A percentile compares a stretch with the other conserved stretches of the same genome.
Evolutionary conservation across 1,140 invertebrate genomes (phyloP).

Genomic region (Drosophila kanapiae): DNA sequence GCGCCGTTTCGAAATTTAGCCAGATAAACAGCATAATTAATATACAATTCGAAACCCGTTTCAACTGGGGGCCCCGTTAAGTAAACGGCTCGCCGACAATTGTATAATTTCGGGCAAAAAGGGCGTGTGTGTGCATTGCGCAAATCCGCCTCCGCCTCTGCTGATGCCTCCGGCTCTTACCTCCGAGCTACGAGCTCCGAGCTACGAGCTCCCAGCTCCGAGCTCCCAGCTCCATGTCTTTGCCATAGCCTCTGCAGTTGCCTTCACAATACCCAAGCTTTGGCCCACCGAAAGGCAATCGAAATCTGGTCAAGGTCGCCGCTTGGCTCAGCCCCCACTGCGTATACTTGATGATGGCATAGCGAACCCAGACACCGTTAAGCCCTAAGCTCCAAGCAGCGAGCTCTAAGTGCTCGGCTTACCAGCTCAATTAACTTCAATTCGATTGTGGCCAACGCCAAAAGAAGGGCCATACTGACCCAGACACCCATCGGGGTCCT

Average conservation of each 20-base stretch:
- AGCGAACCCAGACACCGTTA: constrained; percentile 23
- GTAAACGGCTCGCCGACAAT: constrained; percentile 54
- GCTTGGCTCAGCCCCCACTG: constrained; percentile 24
- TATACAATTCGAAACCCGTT: constrained; percentile 75
- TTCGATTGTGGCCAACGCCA: constrained; percentile 15
- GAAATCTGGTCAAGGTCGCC: constrained; percentile 73
- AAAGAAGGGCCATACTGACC: neutral
- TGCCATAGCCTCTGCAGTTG: constrained; percentile 15
- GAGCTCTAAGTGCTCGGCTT: constrained; percentile 21
- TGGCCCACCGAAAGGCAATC: constrained; percentile 5
- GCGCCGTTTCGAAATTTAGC: constrained; percentile 63
- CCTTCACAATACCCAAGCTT: constrained; percentile 27
- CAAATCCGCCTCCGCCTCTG: constrained; percentile 46
- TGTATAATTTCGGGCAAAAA: constrained; percentile 73
- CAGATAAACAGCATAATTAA: constrained; percentile 76
- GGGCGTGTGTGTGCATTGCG: constrained; percentile 67
- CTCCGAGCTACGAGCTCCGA: neutral
- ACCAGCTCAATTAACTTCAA: constrained; percentile 23
- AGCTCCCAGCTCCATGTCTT: constrained; percentile 4
- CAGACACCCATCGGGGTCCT: neutral
- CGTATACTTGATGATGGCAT: constrained; percentile 57
- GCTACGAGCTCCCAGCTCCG: neutral
- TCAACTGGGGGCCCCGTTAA: constrained; percentile 44
- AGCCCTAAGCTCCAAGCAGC: constrained; percentile 24
- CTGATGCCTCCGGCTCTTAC: constrained; percentile 15